A percentile compares a stretch with the other conserved stretches of the same genome.
These are phyloP conservation scores for Atractosteus spatula DNA, from an alignment of 2,113 vertebrate genomes.

Conservation along the genomic window DNA sequence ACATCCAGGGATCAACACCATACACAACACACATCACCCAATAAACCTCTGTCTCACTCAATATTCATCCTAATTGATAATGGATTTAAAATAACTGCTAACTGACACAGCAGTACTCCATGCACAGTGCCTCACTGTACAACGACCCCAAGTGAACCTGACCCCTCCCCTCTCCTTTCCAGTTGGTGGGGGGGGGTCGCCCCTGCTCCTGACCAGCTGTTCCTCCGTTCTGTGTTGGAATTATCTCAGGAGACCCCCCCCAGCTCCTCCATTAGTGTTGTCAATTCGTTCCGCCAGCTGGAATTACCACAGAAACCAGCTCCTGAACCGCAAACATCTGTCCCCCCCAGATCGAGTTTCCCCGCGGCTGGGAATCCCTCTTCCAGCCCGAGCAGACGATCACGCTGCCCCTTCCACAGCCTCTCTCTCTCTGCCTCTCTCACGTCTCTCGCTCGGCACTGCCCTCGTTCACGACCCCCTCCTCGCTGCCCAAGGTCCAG, in stretches of 20 bases:
- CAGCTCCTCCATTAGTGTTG: neutral
- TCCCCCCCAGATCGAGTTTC: slow-evolving; percentile 11
- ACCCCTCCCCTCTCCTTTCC: too few relatives aligned
- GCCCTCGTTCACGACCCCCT: slow-evolving; percentile 7
- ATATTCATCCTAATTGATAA: too few relatives aligned
- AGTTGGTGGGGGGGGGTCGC: neutral
- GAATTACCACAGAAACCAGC: slow-evolving; percentile 19
- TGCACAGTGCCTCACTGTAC: too few relatives aligned
- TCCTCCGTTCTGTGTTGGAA: slow-evolving; percentile 1
- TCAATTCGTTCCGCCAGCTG: slow-evolving; percentile 22
- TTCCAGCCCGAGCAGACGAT: neutral
- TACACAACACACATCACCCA: too few relatives aligned
- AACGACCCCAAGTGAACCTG: too few relatives aligned
- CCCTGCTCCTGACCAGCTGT: slow-evolving; percentile 1
- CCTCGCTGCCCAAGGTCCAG: neutral
- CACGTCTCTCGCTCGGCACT: neutral
- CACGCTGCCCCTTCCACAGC: neutral
- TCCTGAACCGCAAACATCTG: slow-evolving; percentile 22
- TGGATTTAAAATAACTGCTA: too few relatives aligned
- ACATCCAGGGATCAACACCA: too few relatives aligned
- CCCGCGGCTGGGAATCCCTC: neutral
- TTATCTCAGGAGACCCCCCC: neutral
- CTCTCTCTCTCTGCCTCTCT: neutral
- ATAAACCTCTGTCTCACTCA: too few relatives aligned
- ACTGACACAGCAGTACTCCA: too few relatives aligned